These are phyloP conservation scores for Chaetodon trifascialis DNA, from an alignment of 2,113 vertebrate genomes.

Conservation along the genomic window DNA sequence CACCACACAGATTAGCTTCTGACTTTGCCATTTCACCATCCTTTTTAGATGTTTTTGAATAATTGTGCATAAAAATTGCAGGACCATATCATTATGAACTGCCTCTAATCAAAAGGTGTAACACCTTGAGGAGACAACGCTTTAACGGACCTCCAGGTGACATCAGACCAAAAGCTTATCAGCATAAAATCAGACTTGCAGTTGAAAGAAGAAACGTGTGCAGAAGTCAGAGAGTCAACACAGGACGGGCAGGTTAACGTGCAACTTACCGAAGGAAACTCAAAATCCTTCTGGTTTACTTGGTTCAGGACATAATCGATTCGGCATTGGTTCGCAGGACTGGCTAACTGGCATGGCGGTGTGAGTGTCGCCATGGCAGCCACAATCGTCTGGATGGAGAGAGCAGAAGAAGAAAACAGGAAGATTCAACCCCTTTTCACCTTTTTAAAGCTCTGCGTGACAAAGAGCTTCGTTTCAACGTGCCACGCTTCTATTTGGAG, in stretches of 20 bases:
- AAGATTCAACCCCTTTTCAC: background rate
- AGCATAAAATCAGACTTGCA: background rate
- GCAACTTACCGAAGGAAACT: constrained; percentile 92
- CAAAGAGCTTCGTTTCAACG: background rate
- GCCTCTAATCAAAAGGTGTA: background rate
- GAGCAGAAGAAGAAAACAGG: constrained; percentile 2
- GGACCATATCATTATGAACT: background rate
- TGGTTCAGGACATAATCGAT: constrained; percentile 95
- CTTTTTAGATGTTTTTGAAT: background rate
- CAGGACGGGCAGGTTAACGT: background rate
- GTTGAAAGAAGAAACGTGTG: background rate
- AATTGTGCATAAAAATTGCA: background rate
- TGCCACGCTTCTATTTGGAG: background rate
- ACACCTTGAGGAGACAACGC: too few relatives aligned
- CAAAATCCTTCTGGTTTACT: constrained; percentile 95
- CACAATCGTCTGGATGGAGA: constrained; percentile 91
- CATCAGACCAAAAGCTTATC: background rate
- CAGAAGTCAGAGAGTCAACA: background rate
- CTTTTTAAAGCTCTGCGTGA: background rate
- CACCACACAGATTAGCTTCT: background rate
- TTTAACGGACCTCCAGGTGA: background rate
- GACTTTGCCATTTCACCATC: too few relatives aligned
- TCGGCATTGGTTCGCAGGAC: constrained; percentile 93
- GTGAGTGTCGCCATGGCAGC: constrained; percentile 94
- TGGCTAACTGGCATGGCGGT: constrained; percentile 95